Evolutionary conservation across 2,113 vertebrate genomes (phyloP).

Genomic region (Ginglymostoma cirratum): DNA sequence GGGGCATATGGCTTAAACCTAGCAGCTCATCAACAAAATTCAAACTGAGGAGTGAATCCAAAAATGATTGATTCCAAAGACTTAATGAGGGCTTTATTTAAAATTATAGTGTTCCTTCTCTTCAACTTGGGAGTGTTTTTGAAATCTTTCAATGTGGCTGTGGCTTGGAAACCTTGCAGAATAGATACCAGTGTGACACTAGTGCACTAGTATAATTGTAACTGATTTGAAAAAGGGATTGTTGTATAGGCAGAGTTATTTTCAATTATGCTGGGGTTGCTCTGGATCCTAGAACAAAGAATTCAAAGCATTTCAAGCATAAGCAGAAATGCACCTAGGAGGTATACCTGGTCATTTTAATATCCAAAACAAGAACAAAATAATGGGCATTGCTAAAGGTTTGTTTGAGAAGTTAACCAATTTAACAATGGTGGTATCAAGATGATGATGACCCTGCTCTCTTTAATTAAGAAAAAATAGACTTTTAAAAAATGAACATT

Average conservation of each 20-base stretch:
- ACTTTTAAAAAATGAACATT: constrained; percentile 3
- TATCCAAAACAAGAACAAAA: not conserved
- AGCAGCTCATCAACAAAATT: not conserved
- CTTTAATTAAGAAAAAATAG: not conserved
- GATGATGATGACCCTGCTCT: no score
- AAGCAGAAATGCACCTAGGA: not conserved
- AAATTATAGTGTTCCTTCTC: not conserved
- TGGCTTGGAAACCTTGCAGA: not conserved
- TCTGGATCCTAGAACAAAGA: not conserved
- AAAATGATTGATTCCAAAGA: not conserved
- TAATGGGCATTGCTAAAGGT: not conserved
- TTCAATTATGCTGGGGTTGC: not conserved
- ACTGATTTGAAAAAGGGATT: not conserved
- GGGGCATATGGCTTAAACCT: not conserved
- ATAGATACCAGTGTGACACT: not conserved
- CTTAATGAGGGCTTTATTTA: not conserved
- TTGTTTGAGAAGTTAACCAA: not conserved
- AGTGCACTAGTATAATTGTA: not conserved
- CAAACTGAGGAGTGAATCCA: not conserved
- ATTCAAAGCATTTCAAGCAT: not conserved
- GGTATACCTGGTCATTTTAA: not conserved
- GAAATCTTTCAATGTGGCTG: not conserved
- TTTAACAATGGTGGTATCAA: not conserved
- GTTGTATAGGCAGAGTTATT: not conserved
- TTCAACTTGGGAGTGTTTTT: not conserved